Evolutionary conservation across 2,113 vertebrate species (phyloP).

Genomic region (Pelodiscus sinensis): DNA sequence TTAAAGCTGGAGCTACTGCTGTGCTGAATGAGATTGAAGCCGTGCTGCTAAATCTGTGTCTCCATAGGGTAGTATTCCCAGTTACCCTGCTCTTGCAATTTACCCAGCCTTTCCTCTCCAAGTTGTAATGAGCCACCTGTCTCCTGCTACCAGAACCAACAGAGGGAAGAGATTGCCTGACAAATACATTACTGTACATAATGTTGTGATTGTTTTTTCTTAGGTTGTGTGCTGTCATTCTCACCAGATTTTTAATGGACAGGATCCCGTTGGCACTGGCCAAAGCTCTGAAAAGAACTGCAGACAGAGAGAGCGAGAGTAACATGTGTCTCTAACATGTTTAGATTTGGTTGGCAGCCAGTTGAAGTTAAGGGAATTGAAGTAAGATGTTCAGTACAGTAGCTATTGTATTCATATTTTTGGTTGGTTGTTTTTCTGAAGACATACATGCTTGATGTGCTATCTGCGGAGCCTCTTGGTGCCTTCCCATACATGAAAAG

Average conservation of each 20-base stretch:
- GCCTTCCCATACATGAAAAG: neutral
- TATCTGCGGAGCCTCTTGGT: neutral
- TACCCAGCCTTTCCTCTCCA: neutral
- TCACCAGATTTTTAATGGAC: neutral
- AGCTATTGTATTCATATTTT: neutral
- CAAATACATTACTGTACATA: neutral
- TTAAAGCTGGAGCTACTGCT: neutral
- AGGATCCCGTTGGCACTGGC: neutral
- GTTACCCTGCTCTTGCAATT: neutral
- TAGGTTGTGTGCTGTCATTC: neutral
- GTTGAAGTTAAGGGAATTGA: neutral
- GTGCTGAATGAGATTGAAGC: neutral
- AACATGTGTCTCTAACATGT: neutral
- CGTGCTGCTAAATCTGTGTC: neutral
- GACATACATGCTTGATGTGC: neutral
- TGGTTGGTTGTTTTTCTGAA: neutral
- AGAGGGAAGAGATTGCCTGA: neutral
- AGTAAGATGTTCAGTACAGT: neutral
- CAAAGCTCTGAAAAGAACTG: neutral
- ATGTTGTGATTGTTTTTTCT: neutral
- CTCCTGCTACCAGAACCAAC: neutral
- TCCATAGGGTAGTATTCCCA: neutral
- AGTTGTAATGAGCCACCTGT: neutral
- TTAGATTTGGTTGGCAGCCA: neutral
- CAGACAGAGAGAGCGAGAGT: neutral